A percentile compares a stretch with the other conserved stretches of the same genome.
Conservation (phyloP, 92 coral and sea anemone genomes). For the Phenganax marumi region DNA sequence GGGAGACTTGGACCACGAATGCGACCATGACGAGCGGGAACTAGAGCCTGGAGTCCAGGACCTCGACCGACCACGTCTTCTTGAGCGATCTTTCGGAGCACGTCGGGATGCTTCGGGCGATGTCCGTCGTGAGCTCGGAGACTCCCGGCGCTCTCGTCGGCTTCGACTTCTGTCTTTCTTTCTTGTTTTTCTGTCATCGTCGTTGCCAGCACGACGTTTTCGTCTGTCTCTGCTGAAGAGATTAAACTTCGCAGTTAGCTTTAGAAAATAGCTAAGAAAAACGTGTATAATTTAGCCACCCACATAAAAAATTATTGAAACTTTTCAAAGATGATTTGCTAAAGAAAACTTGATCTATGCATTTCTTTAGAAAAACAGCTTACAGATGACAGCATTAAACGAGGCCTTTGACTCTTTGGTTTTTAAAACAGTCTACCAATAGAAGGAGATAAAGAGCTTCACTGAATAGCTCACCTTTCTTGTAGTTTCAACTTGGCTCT, state of each 20-base stretch:
- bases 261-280: no score
- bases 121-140: slow-evolving; percentile 37
- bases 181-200: slow-evolving; percentile 5
- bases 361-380: no score
- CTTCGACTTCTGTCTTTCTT: not conserved
- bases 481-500: slow-evolving; percentile 61
- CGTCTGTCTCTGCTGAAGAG: slow-evolving; percentile 9
- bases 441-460: not conserved
- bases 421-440: not conserved
- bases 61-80: slow-evolving; percentile 69
- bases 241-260: not conserved
- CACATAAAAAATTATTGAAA: no score
- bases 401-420: no score
- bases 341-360: no score
- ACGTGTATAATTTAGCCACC: no score
- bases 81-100: slow-evolving; percentile 70
- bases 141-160: slow-evolving; percentile 33
- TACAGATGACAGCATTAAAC: no score
- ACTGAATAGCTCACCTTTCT: slow-evolving; percentile 23
- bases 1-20: slow-evolving; percentile 72
- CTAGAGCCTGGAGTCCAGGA: slow-evolving; percentile 67
- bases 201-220: slow-evolving; percentile 38
- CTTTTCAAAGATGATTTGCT: no score
- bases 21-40: slow-evolving; percentile 73
- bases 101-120: slow-evolving; percentile 58